Conservation (phyloP, 2,797 vertebrate genomes). For the Microchirus variegatus region DNA sequence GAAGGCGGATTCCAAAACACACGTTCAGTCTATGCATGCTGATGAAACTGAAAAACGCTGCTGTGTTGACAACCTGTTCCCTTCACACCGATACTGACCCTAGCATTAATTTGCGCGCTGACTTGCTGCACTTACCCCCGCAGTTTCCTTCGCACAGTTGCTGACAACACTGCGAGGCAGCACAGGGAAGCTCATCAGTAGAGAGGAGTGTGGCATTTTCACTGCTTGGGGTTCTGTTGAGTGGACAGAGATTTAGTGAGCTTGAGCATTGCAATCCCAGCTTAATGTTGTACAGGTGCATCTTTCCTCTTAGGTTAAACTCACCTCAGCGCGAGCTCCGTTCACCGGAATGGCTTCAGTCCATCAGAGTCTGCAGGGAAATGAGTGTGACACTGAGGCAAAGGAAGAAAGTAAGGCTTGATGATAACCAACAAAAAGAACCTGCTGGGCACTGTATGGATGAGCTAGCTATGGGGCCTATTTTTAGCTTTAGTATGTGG, state of each 20-base stretch:
- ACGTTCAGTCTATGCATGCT: slow-evolving; percentile 4
- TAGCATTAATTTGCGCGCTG: slow-evolving; percentile 41
- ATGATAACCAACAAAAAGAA: neutral
- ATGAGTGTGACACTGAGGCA: slow-evolving; percentile 23
- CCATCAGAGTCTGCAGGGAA: slow-evolving; percentile 29
- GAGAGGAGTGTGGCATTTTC: slow-evolving; percentile 49
- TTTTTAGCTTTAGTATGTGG: too few species aligned
- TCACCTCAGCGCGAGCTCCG: slow-evolving; percentile 55
- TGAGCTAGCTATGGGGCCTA: too few species aligned
- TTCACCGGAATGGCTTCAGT: slow-evolving; percentile 37
- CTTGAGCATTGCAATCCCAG: slow-evolving; percentile 52
- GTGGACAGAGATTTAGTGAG: slow-evolving; percentile 73
- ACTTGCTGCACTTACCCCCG: slow-evolving; percentile 7
- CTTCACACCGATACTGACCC: slow-evolving; percentile 8
- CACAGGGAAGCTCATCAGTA: slow-evolving; percentile 44
- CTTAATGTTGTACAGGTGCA: slow-evolving; percentile 68
- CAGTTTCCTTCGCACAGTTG: slow-evolving; percentile 25
- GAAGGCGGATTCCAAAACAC: slow-evolving; percentile 32
- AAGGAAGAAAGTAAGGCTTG: neutral
- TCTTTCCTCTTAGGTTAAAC: slow-evolving; percentile 52
- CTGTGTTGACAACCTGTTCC: slow-evolving; percentile 12
- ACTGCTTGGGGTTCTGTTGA: slow-evolving; percentile 68
- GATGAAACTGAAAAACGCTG: slow-evolving; percentile 12
- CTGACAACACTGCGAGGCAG: slow-evolving; percentile 26
- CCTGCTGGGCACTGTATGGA: too few species aligned